These are phyloP conservation scores for Drosophila sulfurigaster DNA, from an alignment of 1,140 invertebrate species.

Conservation along the genomic window DNA sequence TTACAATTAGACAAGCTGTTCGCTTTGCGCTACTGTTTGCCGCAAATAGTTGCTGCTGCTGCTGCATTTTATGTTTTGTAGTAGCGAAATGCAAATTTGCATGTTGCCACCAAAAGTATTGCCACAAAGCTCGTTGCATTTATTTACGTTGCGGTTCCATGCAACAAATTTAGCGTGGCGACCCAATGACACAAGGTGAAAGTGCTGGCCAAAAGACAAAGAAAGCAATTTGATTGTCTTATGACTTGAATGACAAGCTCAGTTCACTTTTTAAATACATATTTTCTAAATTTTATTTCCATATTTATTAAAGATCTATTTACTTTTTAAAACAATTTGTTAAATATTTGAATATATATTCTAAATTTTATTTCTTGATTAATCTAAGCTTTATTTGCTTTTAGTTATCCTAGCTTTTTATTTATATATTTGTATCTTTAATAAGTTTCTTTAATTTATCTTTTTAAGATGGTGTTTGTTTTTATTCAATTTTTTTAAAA, in stretches of 20 bases:
- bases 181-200: constrained; percentile 7
- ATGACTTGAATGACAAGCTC: too few species aligned
- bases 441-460: too few species aligned
- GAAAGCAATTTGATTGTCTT: not conserved
- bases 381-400: too few species aligned
- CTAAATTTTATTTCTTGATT: too few species aligned
- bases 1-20: constrained; percentile 83
- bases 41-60: constrained; percentile 59
- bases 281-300: too few species aligned
- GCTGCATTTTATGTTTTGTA: constrained; percentile 33
- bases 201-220: not conserved
- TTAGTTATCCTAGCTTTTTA: too few species aligned
- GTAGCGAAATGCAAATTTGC: constrained; percentile 40
- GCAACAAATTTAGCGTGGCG: constrained; percentile 35
- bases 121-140: constrained; percentile 43
- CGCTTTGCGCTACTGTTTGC: constrained; percentile 69
- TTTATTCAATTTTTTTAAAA: too few species aligned
- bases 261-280: not conserved
- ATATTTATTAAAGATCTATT: too few species aligned
- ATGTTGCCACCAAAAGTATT: constrained; percentile 27
- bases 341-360: too few species aligned
- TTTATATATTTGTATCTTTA: too few species aligned
- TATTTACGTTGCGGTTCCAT: constrained; percentile 60
- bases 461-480: too few species aligned
- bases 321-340: too few species aligned